Evolutionary conservation across 2,113 vertebrate species (phyloP).

Genomic region (Sander lucioperca): DNA sequence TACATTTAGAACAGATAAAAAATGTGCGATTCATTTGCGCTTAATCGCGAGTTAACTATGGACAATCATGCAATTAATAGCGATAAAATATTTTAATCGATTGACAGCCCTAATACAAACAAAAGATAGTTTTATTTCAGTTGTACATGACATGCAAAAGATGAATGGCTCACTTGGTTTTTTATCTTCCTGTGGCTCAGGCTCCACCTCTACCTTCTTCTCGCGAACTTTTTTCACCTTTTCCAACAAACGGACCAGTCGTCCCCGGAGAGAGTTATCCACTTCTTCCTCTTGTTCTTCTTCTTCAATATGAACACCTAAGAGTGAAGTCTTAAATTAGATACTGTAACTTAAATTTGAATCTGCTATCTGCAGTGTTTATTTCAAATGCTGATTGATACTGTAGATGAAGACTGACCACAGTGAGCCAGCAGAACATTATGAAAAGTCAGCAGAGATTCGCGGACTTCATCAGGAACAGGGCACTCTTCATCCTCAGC

Average conservation of each 20-base stretch:
- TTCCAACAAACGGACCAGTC: slow-evolving; percentile 87
- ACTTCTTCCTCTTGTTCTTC: slow-evolving; percentile 88
- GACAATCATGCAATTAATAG: no score
- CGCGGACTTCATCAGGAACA: slow-evolving; percentile 87
- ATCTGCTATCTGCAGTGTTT: neutral
- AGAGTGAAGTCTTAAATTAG: slow-evolving; percentile 10
- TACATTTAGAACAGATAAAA: no score
- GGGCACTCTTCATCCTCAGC: slow-evolving; percentile 87
- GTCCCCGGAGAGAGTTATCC: slow-evolving; percentile 87
- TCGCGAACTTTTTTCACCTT: slow-evolving; percentile 87
- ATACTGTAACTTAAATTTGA: neutral
- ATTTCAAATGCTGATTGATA: neutral
- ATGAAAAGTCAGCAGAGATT: slow-evolving; percentile 88
- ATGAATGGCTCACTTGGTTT: slow-evolving; percentile 86
- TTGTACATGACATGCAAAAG: neutral
- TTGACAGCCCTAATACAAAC: no score
- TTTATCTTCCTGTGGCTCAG: slow-evolving; percentile 83
- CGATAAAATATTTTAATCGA: no score
- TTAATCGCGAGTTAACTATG: no score
- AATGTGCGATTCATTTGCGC: no score
- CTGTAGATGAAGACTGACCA: slow-evolving; percentile 81
- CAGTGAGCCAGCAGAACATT: slow-evolving; percentile 90
- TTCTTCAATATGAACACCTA: slow-evolving; percentile 91
- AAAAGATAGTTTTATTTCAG: neutral
- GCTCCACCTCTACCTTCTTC: slow-evolving; percentile 84